Base-by-base conservation (phyloP, 2,888 invertebrate genomes). In the Watsonalla cultraria region DNA sequence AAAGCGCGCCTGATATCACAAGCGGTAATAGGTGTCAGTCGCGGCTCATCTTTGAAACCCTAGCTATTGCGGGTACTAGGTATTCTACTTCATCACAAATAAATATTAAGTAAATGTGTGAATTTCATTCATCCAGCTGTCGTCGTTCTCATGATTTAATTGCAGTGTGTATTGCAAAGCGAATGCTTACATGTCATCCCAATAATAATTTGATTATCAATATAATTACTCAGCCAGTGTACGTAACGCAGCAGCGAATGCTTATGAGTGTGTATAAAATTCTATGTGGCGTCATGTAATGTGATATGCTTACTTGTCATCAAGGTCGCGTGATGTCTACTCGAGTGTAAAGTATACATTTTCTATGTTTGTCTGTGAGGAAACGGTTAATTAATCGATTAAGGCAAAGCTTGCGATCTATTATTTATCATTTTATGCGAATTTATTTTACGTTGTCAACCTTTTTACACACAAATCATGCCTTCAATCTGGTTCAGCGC, bases 231-330 rank as follows among this genome's bases (percentile, higher is more conserved):
- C 45, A 8, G 45, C 47, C 49, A 39, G 45, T 58, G 62, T 60
- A 35, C 11, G 57, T 53, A 13, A 33, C 46, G 65, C 63, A 50
- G 55, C 14, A 52, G 66, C 66, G 63, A 66, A 58, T 57, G 42
- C 7, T 42, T 11, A 11, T 42, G 42, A 11, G 11, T 24, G 24
- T 24, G 5, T 42, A 8, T 5, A 11, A 11, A 11, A 42, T 42
- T 42, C 5, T 11, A 42, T 42, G 11, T 42, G 42, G 11, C 42
- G 42, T 42, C 42, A 42, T 42, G 42, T 42, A 42, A 42, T 42
- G 42, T 42, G 42, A 42, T 39, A 39, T 42, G 42, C 5, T 11
- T 42, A 42, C 11, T 11, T 11, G 42, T 5, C 11, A 8, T 42
- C 42, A 42, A 42, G 42, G 42, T 42, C 42, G 5, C 42, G 5